Evolutionary conservation across 2,797 vertebrate genomes (phyloP).

Genomic region (Chelon labrosus): DNA sequence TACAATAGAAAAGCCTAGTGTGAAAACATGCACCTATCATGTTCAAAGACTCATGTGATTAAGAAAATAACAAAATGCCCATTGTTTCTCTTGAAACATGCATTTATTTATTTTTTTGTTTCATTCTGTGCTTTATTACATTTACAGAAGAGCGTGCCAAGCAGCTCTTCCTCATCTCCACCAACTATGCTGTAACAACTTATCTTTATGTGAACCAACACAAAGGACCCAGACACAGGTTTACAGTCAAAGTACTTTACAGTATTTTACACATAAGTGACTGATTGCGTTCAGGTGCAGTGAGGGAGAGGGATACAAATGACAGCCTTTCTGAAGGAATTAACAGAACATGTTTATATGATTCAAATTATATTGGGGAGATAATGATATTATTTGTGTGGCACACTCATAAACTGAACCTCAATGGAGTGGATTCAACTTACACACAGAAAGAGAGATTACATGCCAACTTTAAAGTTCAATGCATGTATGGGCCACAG

Average conservation of each 20-base stretch:
- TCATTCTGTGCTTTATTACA: neutral
- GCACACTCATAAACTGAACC: conserved; percentile 14
- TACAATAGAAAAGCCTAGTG: no score
- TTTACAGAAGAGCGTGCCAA: neutral
- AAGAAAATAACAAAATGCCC: neutral
- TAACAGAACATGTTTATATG: neutral
- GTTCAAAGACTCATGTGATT: neutral
- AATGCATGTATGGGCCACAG: conserved; percentile 53
- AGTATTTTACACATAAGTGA: neutral
- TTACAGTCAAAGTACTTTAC: no score
- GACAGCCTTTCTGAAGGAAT: neutral
- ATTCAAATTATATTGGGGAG: no score
- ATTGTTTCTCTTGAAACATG: neutral
- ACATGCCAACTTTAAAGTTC: conserved; percentile 59
- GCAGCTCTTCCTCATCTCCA: neutral
- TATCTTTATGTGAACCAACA: no score
- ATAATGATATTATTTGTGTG: neutral
- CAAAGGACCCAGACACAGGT: no score
- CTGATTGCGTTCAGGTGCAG: neutral
- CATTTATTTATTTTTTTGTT: neutral
- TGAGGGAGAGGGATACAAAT: neutral
- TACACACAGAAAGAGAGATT: conserved; percentile 33
- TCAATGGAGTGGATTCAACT: conserved; percentile 26
- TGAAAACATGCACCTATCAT: neutral
- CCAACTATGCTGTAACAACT: no score